phyloP scores from a whole-genome alignment of 2,888 invertebrate species.

The Schrankia costaestrigalis region DNA sequence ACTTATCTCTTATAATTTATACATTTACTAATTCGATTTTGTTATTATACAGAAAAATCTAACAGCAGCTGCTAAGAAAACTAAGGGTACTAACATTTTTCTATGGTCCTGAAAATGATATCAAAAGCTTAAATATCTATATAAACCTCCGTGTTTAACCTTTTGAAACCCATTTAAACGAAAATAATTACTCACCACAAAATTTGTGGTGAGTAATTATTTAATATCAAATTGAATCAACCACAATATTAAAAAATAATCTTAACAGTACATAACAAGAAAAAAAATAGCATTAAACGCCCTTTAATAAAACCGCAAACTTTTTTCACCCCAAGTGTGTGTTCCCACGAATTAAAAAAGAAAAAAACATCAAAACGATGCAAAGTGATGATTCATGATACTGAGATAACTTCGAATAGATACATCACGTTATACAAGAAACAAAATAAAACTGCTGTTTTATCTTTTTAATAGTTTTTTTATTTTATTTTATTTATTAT shows the following conservation, averaged over 20 bases:
- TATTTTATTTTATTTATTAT: too few species aligned
- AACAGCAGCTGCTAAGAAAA: too few species aligned
- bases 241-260: constrained; percentile 23
- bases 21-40: too few species aligned
- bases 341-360: constrained; percentile 38
- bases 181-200: too few species aligned
- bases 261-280: constrained; percentile 14
- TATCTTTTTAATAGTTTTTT: too few species aligned
- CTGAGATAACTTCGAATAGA: constrained; percentile 21
- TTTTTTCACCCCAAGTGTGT: constrained; percentile 33
- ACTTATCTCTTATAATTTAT: too few species aligned
- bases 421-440: constrained; percentile 29
- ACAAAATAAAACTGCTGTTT: too few species aligned
- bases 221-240: constrained; percentile 27
- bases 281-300: constrained; percentile 13
- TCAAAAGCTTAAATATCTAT: too few species aligned
- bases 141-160: too few species aligned
- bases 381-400: constrained; percentile 38
- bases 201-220: constrained; percentile 17
- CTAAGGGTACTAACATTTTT: too few species aligned
- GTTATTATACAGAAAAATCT: too few species aligned
- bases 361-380: constrained; percentile 32
- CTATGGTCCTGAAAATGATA: too few species aligned
- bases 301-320: constrained; percentile 35
- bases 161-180: constrained; percentile 25